Evolutionary conservation across 1,140 invertebrate species (phyloP), one percentile per base, ranked within the genome.

Genomic region (Drosophila sulfurigaster): DNA sequence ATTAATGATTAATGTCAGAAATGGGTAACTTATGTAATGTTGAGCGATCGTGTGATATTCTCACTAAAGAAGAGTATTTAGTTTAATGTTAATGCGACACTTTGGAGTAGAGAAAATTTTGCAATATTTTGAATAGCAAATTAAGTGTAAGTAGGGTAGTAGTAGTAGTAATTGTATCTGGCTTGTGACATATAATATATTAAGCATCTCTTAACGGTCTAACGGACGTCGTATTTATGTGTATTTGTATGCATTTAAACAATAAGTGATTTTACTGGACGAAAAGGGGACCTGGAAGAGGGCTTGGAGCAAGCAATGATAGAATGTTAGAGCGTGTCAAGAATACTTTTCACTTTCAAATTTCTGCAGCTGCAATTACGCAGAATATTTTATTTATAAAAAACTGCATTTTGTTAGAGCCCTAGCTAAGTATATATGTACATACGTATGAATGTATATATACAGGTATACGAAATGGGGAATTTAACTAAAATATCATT

Each of bases 401-500:
- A 46, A 54, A 46, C 45, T 71, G 71, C 71, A 82, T 82, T 82
- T 75, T 79, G 66, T 59, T 20, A 1, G 7, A 5, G n/a, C 41
- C 8, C 38, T 45, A 20, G 51, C 13, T 32, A 32, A 6, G 30
- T 32, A 6, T 8, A 32, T 6, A 32, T 32, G 30, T 41, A 10
- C 10, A 41, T 41, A 10, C 38, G 5, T 32, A 32, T 7, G 32
- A 25, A 3, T 25, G 20, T 25, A 25, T 25, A 3, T 25, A 25
- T 25, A 25, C 3, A 25, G 20, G 20, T 25, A 25, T 25, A 25
- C 20, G 6, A 8, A 32, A 65, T 11, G 16, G 30, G 45, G 65
- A 57, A 57, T 38, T 75, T 72, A 68, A 63, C 67, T 45, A 59
- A 57, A 71, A 74, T 54, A 67, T 76, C 67, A 81, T 85, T 78